Conservation (phyloP, 2,797 vertebrate species). For the Leptoclinus maculatus region DNA sequence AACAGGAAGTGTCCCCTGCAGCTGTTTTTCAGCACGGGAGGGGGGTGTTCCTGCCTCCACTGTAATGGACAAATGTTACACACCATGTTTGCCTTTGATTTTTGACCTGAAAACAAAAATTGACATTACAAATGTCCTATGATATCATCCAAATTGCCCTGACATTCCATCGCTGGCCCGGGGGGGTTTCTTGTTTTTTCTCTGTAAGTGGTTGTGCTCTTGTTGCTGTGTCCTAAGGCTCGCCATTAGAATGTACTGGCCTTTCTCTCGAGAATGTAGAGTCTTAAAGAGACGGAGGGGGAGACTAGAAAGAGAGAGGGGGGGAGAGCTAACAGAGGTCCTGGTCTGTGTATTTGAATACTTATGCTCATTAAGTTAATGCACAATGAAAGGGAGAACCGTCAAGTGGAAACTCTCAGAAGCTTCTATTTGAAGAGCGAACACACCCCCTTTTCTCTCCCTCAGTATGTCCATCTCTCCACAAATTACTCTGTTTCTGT, state of each 20-base stretch:
- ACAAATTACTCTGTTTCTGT: conserved; percentile 76
- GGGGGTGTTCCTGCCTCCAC: conserved; percentile 64
- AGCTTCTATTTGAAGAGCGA: conserved; percentile 72
- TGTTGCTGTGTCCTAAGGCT: conserved; percentile 75
- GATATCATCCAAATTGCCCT: conserved; percentile 81
- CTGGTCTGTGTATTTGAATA: conserved; percentile 77
- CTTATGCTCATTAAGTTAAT: conserved; percentile 78
- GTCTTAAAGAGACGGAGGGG: conserved; percentile 67
- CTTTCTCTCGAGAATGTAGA: conserved; percentile 70
- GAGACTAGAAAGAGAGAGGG: conserved; percentile 41
- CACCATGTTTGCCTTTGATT: conserved; percentile 80
- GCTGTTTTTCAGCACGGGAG: conserved; percentile 80
- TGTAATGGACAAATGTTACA: conserved; percentile 84
- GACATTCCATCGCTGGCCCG: conserved; percentile 79
- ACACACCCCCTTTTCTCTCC: conserved; percentile 52
- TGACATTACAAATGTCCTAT: conserved; percentile 82
- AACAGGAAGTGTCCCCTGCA: conserved; percentile 88
- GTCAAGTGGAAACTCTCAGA: conserved; percentile 78
- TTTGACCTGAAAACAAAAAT: conserved; percentile 84
- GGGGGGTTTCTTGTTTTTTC: conserved; percentile 79
- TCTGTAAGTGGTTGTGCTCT: conserved; percentile 77
- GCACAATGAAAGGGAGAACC: conserved; percentile 74
- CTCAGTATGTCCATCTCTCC: conserved; percentile 57
- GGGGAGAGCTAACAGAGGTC: conserved; percentile 52
- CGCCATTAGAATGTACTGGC: conserved; percentile 70